Base-by-base conservation (phyloP, 2,113 vertebrate species). In the Phaethon lepturus region DNA sequence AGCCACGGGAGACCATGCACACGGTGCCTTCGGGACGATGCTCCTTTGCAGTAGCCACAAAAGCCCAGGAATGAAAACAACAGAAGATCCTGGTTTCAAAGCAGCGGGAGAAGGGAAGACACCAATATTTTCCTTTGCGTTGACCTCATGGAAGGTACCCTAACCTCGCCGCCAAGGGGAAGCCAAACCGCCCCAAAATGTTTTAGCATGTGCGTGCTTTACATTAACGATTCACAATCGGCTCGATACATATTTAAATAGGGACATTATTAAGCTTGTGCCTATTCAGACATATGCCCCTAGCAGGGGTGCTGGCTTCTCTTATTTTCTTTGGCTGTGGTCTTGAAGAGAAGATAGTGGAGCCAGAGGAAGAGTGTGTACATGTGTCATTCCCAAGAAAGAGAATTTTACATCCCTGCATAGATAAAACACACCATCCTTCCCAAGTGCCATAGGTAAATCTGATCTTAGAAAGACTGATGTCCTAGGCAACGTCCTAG, bases 271-370 rank as follows among this genome's bases (percentile, higher is more conserved):
- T 62, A 95, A 84, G 92, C 91, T 73, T 76, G 68, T 66, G 67
- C 87, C 83, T 95, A 88, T 89, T 94, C 93, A 95, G 94, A 95
- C 87, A 79, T 85, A 84, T 83, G 87, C 67, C 91, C 95, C 78
- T 95, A 90, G 86, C 69, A 93, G 87, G 93, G 84, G 71, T 86
- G 71, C 91, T 80, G 87, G 77, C 67, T 96, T 25, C 82, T 73
- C 62, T 53, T 60, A 4, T 62, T 93, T 86, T 81, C 86, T 58
- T 95, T 94, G 89, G 80, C 75, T 73, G 35, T 53, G 71, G 58
- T 86, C 84, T 96, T 53, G 62, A 90, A 66, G 47, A 53, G 80
- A 71, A 74, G 89, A 50, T 13, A 66, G 84, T 5, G 3, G 62
- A 75, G 90, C 60, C 74, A 45, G 80, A 67, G 53, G 82, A 95